Percentiles rank a stretch among this genome's conserved stretches.
These are phyloP conservation scores for Apostichopus parvimensis DNA, from an alignment of 35 echinoderm and acorn worm species.

Conservation along the genomic window DNA sequence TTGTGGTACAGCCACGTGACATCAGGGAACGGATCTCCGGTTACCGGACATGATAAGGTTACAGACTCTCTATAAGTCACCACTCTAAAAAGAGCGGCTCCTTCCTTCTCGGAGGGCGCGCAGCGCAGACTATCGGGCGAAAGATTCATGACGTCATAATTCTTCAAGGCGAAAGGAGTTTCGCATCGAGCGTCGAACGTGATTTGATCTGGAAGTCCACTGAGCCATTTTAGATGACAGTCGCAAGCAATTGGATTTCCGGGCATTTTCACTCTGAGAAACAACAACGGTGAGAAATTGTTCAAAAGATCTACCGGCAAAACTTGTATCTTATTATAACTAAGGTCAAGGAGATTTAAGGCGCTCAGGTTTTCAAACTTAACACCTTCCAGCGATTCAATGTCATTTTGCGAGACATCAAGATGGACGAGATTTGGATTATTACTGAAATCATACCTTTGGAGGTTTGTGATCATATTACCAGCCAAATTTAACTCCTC, in stretches of 20 bases:
- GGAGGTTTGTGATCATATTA: not conserved
- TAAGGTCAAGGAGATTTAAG: not conserved
- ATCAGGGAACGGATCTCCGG: constrained; percentile 11
- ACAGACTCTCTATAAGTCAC: not conserved
- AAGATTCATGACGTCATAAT: not conserved
- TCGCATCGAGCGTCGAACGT: not conserved
- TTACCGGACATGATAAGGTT: constrained; percentile 2
- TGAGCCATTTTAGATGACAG: not conserved
- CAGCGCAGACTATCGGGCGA: not conserved
- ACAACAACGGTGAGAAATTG: not conserved
- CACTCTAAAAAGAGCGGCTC: not conserved
- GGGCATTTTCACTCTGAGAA: not conserved
- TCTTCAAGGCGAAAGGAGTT: not conserved
- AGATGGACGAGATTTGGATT: not conserved
- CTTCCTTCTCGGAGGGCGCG: not conserved
- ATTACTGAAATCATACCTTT: not conserved
- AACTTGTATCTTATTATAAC: constrained; percentile 21
- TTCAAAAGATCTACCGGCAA: not conserved
- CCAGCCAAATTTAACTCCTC: not conserved
- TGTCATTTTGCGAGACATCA: constrained; percentile 16
- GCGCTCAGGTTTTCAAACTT: not conserved
- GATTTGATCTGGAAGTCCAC: not conserved
- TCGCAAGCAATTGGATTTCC: constrained; percentile 23
- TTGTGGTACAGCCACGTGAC: constrained; percentile 38
- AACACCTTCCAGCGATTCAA: constrained; percentile 4